These are phyloP conservation scores for Caiman crocodilus DNA, from an alignment of 2,797 vertebrate species.

Conservation along the genomic window DNA sequence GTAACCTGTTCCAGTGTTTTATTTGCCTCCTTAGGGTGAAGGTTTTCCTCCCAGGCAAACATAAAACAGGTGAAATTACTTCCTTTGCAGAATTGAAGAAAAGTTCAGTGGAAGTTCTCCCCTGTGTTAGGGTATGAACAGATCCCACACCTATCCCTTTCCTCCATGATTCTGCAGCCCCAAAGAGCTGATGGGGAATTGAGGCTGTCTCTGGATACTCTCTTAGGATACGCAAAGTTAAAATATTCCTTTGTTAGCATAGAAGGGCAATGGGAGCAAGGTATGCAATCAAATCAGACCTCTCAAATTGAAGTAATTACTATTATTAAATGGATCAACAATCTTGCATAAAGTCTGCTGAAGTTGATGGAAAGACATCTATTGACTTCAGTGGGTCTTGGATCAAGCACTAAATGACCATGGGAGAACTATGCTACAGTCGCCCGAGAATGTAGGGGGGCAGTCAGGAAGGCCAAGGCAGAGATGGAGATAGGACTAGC, in stretches of 20 bases:
- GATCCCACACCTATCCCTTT: not conserved
- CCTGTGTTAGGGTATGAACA: not conserved
- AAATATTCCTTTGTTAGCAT: not conserved
- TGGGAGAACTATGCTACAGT: too few relatives aligned
- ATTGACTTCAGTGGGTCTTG: not conserved
- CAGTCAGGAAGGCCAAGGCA: too few relatives aligned
- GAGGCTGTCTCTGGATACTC: not conserved
- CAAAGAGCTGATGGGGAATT: not conserved
- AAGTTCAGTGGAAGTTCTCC: not conserved
- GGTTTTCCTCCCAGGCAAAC: not conserved
- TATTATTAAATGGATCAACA: not conserved
- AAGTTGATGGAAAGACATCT: not conserved
- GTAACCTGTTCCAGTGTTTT: too few relatives aligned
- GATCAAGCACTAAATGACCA: not conserved
- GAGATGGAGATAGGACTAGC: too few relatives aligned
- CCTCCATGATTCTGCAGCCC: not conserved
- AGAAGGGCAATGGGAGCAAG: not conserved
- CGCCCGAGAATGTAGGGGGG: too few relatives aligned
- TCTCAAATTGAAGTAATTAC: not conserved
- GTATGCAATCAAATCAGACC: not conserved
- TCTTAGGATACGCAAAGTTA: not conserved
- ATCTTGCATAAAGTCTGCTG: not conserved
- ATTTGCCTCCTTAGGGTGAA: not conserved
- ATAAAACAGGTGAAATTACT: fast-evolving
- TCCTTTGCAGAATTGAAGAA: not conserved